These are phyloP conservation scores for Sinocyclocheilus anophthalmus DNA, from an alignment of 2,113 vertebrate genomes.

Conservation along the genomic window DNA sequence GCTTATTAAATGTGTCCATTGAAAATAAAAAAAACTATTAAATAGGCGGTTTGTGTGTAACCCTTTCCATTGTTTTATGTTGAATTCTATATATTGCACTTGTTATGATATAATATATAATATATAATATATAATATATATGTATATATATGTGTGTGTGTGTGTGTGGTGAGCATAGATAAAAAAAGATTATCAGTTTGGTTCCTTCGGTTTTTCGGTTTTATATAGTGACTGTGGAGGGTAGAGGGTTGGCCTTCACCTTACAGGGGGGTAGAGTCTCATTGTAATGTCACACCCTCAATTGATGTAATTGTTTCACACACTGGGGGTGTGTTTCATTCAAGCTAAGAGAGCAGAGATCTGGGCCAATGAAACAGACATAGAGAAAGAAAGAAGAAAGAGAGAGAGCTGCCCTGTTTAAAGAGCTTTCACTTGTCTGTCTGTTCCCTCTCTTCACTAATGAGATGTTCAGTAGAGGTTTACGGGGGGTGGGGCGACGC, in stretches of 20 bases:
- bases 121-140: too few species aligned
- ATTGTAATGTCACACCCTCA: not conserved
- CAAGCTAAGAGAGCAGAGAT: slow-evolving; percentile 18
- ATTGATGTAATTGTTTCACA: slow-evolving; percentile 35
- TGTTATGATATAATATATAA: too few species aligned
- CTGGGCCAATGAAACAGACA: slow-evolving; percentile 1
- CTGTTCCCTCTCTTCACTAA: slow-evolving; percentile 56
- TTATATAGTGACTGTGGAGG: too few species aligned
- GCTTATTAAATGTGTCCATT: not conserved
- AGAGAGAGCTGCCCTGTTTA: slow-evolving; percentile 43
- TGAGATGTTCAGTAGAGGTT: slow-evolving; percentile 58
- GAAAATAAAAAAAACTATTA: not conserved
- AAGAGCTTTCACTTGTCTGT: slow-evolving; percentile 46
- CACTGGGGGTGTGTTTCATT: slow-evolving; percentile 40
- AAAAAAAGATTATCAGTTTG: not conserved
- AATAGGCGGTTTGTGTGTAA: too few species aligned
- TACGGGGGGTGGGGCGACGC: too few species aligned
- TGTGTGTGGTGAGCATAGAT: not conserved
- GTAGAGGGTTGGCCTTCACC: too few species aligned
- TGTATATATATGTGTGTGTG: too few species aligned
- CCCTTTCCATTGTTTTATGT: not conserved
- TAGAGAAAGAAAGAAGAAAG: not conserved
- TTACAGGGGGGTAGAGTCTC: too few species aligned
- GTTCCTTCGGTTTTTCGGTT: not conserved
- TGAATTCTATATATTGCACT: not conserved